Conservation (phyloP, 2,888 invertebrate species). For the Diogma glabrata region DNA sequence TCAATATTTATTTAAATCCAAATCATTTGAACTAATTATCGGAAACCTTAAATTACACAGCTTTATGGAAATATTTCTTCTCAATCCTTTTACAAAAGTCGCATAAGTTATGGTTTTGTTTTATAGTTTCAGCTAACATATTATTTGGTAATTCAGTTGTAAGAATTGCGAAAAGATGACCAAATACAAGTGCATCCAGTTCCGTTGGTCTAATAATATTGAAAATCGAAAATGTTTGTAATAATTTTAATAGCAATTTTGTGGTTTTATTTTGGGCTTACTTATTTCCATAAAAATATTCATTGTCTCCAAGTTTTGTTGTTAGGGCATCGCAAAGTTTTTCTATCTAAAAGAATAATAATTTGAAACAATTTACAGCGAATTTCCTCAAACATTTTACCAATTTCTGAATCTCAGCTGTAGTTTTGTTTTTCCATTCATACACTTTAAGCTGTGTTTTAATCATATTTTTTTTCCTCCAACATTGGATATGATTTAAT, state of each 20-base stretch:
- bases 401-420: constrained; percentile 65
- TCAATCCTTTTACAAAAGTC: constrained; percentile 76
- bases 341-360: too few relatives aligned
- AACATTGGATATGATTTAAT: constrained; percentile 67
- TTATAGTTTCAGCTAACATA: constrained; percentile 66
- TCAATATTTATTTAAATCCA: too few relatives aligned
- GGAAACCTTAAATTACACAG: too few relatives aligned
- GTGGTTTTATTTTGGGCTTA: too few relatives aligned
- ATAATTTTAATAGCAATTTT: too few relatives aligned
- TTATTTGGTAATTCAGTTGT: constrained; percentile 81
- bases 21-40: too few relatives aligned
- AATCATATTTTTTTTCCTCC: constrained; percentile 58
- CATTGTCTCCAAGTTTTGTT: constrained; percentile 64
- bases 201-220: constrained; percentile 69
- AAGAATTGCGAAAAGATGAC: constrained; percentile 89
- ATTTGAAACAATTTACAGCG: too few relatives aligned
- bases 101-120: constrained; percentile 64
- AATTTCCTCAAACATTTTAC: too few relatives aligned
- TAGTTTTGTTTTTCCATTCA: constrained; percentile 69
- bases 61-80: constrained; percentile 53
- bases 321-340: constrained; percentile 82
- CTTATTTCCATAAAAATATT: constrained; percentile 72
- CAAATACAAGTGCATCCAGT: constrained; percentile 91
- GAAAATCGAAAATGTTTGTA: too few relatives aligned
- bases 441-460: constrained; percentile 61